Evolutionary conservation across 2,797 vertebrate species (phyloP).

Genomic region (Megaceryle alcyon): DNA sequence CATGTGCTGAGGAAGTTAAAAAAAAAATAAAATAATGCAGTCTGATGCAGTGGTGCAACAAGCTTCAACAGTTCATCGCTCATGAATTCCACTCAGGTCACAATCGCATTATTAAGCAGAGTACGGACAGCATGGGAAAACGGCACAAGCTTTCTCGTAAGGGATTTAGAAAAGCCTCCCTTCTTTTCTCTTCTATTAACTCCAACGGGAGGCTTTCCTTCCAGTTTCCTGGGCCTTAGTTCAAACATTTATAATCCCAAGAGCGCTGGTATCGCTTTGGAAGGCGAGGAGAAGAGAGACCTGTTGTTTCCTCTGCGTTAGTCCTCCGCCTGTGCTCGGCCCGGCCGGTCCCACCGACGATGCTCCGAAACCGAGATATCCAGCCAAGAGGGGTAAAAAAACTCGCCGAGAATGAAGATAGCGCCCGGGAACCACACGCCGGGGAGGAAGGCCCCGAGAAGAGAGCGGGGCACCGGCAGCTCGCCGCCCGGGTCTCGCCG

Average conservation of each 20-base stretch:
- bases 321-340: not conserved
- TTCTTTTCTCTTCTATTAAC: not conserved
- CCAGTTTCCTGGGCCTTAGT: slow-evolving; percentile 30
- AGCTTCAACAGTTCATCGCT: slow-evolving; percentile 29
- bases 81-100: slow-evolving; percentile 51
- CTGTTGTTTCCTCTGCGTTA: not conserved
- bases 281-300: not conserved
- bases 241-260: slow-evolving; percentile 66
- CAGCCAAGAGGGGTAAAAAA: not conserved
- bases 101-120: slow-evolving; percentile 36
- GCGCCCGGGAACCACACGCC: not conserved
- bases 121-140: not conserved
- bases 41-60: not conserved
- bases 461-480: not conserved
- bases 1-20: not conserved
- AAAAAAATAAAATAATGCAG: accelerated
- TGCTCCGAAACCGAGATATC: not conserved
- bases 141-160: not conserved
- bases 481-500: not conserved
- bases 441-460: not conserved
- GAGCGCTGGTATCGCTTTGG: not conserved
- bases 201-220: slow-evolving; percentile 46
- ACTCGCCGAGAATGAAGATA: not conserved
- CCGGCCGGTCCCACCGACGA: not conserved
- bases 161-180: slow-evolving; percentile 5